Base-by-base conservation (phyloP, 2,888 invertebrate species). In the Cantharis rufa region DNA sequence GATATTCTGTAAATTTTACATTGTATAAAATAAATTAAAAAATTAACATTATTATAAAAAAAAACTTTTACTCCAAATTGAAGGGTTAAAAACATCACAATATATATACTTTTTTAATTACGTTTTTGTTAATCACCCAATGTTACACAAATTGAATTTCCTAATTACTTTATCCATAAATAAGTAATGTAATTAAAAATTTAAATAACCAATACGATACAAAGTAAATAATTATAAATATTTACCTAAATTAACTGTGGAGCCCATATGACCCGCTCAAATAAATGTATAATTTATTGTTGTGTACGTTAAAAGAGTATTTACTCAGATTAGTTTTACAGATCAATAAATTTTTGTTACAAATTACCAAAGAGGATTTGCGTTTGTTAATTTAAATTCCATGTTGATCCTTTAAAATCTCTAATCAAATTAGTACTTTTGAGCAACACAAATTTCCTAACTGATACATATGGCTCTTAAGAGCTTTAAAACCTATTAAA, bases 401-500 rank as follows among this genome's bases (percentile, higher is more conserved):
- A 48, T 21, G 18, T 70, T 62, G 63, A 74, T 70, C 66, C 68
- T 28, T 70, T 62, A n/a, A 64, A 74, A 69, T 75, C 77, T 71
- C 77, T 71, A 77, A 77, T 74, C 74, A 72, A 77, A 77, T 77
- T 77, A 77, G 77, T 71, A 71, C 62, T 32, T 70, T 62, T 74
- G 68, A 78, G 71, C 70, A 73, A 71, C 70, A 70, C 64, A 70
- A 63, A 75, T 70, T 62, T 71, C 70, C 74, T 71, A 72, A 73
- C 69, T 74, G 76, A 78, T 78, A 78, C 70, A 78, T 75, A 78
- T 74, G 76, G 71, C 76, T 75, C 74, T 48, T 71, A 76, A 69
- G 74, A 71, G 74, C 71, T 66, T 69, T 69, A 75, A 78, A 76
- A 68, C 61, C 76, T 28, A 75, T 78, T 78, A 76, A 77, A 77